Evolutionary conservation across 2,888 invertebrate species (phyloP), one percentile per base, ranked within the genome.

Genomic region (Spicauda simplicius): DNA sequence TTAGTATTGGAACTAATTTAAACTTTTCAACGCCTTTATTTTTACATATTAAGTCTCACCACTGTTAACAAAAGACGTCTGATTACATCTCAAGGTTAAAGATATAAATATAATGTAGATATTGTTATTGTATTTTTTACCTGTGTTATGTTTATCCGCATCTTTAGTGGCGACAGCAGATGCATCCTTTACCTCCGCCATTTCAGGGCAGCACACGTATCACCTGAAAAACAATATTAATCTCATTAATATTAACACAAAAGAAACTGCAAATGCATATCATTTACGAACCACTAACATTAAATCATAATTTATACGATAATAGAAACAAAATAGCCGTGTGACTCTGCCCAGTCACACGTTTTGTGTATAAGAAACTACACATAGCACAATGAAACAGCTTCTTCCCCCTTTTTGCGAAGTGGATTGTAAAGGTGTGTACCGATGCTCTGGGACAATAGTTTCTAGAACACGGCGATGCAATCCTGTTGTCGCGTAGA

Each of bases 111-210:
- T n/a, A 45, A n/a, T 45, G 45, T 45, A n/a, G n/a, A n/a, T 6
- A n/a, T 45, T 45, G 37, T 57, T 33, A 56, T 56, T 33, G 0
- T 20, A 37, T 33, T 11, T 50, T 64, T 67, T 84, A 92, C 92
- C 92, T 91, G 91, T 87, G 68, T 88, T 91, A 69, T 91, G 91
- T 81, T 91, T 91, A 66, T 91, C 90, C 70, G 77, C 76, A 48
- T 76, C 80, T 73, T 89, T 87, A 65, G 75, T 79, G 48, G 76
- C 73, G 48, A 72, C 77, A 54, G 81, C 77, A 11, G 83, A 79
- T 63, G 82, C 77, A 52, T 84, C 86, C 64, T 88, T 87, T 56
- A 91, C 85, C 66, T 91, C 91, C 59, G 90, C 90, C 92, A 92
- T 92, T 59, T 58, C 53, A 45, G 41, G 19, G n/a, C 33, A 33